Evolutionary conservation across 2,113 vertebrate genomes (phyloP), one percentile per base, ranked within the genome.

Genomic region (Herpailurus yagouaroundi): DNA sequence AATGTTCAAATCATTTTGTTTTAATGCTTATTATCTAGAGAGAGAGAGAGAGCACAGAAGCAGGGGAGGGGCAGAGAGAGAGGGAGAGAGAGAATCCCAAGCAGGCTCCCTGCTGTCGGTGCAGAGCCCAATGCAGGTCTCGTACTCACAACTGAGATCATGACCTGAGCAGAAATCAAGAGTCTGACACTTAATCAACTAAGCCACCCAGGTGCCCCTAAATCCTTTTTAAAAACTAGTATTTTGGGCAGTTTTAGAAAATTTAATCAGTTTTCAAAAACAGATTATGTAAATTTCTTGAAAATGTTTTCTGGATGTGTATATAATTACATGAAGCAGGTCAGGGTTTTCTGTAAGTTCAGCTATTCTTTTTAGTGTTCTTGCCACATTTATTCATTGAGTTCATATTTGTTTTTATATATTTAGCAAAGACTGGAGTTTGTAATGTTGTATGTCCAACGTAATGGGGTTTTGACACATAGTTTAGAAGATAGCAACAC

Each of bases 391-490:
- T 77, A 69, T 60, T 85, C 68, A 74, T 25, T 41, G 12, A 84
- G 23, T 3, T 85, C 29, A 91, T 10, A 36, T 71, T 71, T 74
- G 13, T 18, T 84, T 66, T 52, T n/a, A 57, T 14, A 31, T 19
- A 64, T 86, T 95, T 79, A 90, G 33, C 50, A 73, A 79, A 93
- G 36, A 13, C 50, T 48, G 2, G 93, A 64, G 6, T 80, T 90
- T 83, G 15, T 29, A 33, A 9, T 80, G 38, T 7, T 63, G 7
- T 55, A 1, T 55, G 71, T 73, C 64, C 29, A 36, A 77, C 29
- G 68, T 90, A 95, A 81, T 77, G 74, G 94, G 52, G 18, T 95
- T 95, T 52, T 81, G 83, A 94, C 66, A 94, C 36, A 50, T 69
- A 23, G 36, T 83, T 83, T 64, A 74, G 33, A 79, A 60, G 89